These are phyloP conservation scores for Acanthochromis polyacanthus DNA, from an alignment of 2,113 vertebrate genomes.

Conservation along the genomic window DNA sequence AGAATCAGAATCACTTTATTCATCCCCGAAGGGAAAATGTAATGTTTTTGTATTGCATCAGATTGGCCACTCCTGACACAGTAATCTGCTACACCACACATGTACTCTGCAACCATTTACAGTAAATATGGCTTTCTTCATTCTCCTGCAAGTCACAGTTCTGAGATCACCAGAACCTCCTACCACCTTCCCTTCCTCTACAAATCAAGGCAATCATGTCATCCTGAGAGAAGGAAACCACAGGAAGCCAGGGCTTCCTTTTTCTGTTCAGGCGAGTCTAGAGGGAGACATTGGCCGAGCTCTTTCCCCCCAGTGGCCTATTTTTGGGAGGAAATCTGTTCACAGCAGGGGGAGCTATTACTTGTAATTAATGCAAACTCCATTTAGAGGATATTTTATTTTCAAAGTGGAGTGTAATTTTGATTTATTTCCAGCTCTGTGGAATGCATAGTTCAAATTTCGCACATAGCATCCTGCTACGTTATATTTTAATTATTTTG, in stretches of 20 bases:
- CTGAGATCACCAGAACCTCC: slow-evolving; percentile 2
- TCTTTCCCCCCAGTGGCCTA: slow-evolving; percentile 29
- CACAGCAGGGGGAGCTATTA: slow-evolving; percentile 80
- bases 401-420: slow-evolving; percentile 3
- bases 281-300: slow-evolving; percentile 27
- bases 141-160: not conserved
- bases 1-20: no score
- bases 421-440: not conserved
- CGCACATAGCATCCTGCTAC: not conserved
- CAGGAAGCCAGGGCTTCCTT: slow-evolving; percentile 38
- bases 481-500: not conserved
- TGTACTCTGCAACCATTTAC: slow-evolving; percentile 6
- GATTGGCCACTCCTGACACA: slow-evolving; percentile 11
- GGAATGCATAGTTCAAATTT: not conserved
- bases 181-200: not conserved
- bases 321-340: slow-evolving; percentile 51
- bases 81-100: slow-evolving; percentile 31
- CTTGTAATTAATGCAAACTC: slow-evolving; percentile 40
- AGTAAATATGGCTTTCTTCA: slow-evolving; percentile 5
- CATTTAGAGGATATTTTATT: slow-evolving; percentile 18
- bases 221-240: slow-evolving; percentile 4
- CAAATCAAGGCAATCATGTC: slow-evolving; percentile 2
- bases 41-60: slow-evolving; percentile 7
- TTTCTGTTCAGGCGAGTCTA: slow-evolving; percentile 22
- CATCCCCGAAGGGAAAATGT: no score